Conservation (phyloP, 1,140 invertebrate genomes). For the Trichonephila clavipes region DNA sequence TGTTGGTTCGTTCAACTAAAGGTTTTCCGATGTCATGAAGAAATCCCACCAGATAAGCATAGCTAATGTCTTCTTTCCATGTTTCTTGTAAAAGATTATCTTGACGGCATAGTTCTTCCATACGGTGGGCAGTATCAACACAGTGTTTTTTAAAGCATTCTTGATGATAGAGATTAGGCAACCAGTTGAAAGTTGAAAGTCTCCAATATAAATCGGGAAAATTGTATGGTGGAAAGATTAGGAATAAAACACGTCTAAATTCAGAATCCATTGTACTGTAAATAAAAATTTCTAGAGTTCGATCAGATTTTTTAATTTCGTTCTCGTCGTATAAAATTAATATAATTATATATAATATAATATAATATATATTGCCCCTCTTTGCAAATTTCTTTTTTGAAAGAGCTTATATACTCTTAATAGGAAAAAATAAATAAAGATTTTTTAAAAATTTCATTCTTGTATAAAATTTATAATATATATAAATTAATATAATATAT, state of each 20-base stretch:
- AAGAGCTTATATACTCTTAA: no score
- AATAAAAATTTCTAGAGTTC: no score
- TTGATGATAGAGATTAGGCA: neutral
- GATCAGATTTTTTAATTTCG: no score
- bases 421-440: no score
- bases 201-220: neutral
- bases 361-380: no score
- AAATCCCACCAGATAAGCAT: neutral
- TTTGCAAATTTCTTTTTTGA: no score
- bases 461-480: no score
- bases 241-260: neutral
- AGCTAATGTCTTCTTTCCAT: neutral
- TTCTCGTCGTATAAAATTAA: no score
- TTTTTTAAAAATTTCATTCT: no score
- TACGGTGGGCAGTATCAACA: neutral
- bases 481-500: no score
- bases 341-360: no score
- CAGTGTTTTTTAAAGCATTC: neutral
- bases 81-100: neutral
- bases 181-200: neutral
- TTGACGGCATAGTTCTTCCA: neutral
- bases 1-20: neutral
- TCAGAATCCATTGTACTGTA: no score
- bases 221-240: neutral
- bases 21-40: neutral